Evolutionary conservation across 2,888 invertebrate species (phyloP).

Genomic region (Oscheius sp.): DNA sequence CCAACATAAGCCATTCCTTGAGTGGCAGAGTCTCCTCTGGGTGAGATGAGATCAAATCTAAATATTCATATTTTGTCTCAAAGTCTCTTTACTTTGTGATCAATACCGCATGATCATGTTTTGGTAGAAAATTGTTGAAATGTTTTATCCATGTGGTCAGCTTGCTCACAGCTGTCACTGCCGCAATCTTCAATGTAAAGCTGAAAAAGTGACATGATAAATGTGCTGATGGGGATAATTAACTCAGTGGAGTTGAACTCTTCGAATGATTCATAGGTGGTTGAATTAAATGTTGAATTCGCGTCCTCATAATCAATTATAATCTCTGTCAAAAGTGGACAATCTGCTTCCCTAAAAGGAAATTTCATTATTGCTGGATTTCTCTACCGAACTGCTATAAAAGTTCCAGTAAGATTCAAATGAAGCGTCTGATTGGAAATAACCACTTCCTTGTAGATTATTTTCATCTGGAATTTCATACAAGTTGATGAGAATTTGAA

Average conservation of each 20-base stretch:
- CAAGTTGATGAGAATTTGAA: background rate
- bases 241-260: conserved; percentile 47
- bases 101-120: conserved; percentile 59
- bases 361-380: background rate
- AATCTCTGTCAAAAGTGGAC: conserved; percentile 40
- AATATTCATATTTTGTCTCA: background rate
- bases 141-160: conserved; percentile 51
- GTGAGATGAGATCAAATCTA: conserved; percentile 60
- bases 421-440: conserved; percentile 19
- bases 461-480: conserved; percentile 20
- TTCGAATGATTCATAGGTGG: conserved; percentile 38
- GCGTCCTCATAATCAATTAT: conserved; percentile 30
- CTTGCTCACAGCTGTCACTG: conserved; percentile 43
- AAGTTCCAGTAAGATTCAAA: conserved; percentile 23
- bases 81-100: conserved; percentile 48
- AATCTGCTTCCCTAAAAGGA: conserved; percentile 45
- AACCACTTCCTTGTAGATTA: conserved; percentile 26
- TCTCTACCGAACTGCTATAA: conserved; percentile 28
- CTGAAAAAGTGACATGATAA: conserved; percentile 27
- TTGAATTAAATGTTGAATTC: conserved; percentile 3
- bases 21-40: conserved; percentile 60
- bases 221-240: background rate
- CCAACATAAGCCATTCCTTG: conserved; percentile 70
- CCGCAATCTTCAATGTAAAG: conserved; percentile 41
- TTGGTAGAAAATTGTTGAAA: conserved; percentile 43